Percentiles rank a stretch among this genome's conserved stretches.
These are phyloP conservation scores for Orgyia antiqua DNA, from an alignment of 2,888 invertebrate genomes.

Conservation along the genomic window DNA sequence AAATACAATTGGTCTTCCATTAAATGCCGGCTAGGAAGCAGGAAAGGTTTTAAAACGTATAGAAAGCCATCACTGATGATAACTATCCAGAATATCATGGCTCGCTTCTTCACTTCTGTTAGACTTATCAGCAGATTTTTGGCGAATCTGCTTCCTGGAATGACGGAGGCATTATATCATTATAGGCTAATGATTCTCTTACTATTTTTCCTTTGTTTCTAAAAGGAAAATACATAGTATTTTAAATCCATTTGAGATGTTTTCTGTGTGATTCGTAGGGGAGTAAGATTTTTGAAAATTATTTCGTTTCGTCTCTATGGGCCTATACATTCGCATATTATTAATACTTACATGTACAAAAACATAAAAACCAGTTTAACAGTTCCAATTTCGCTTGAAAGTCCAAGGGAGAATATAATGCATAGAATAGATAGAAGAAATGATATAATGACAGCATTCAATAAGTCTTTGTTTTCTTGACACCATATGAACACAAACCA, in stretches of 20 bases:
- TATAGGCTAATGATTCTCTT: constrained; percentile 28
- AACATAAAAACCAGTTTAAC: constrained; percentile 41
- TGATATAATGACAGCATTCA: constrained; percentile 34
- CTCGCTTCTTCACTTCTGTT: constrained; percentile 40
- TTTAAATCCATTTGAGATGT: too few relatives aligned
- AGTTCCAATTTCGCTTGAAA: constrained; percentile 40
- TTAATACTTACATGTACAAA: constrained; percentile 35
- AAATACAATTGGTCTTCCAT: constrained; percentile 41
- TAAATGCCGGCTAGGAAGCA: constrained; percentile 44
- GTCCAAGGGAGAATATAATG: constrained; percentile 41
- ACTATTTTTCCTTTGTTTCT: constrained; percentile 35
- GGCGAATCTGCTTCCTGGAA: constrained; percentile 33
- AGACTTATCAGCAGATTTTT: constrained; percentile 31
- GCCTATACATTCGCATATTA: too few relatives aligned
- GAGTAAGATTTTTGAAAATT: too few relatives aligned
- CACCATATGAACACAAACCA: constrained; percentile 47
- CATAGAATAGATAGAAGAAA: too few relatives aligned
- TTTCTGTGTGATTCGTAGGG: too few relatives aligned
- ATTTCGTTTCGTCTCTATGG: too few relatives aligned
- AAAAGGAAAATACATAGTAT: constrained; percentile 2
- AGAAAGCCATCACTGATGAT: constrained; percentile 37
- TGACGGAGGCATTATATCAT: constrained; percentile 30
- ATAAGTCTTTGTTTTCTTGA: constrained; percentile 31
- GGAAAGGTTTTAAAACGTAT: constrained; percentile 32
- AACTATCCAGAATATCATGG: constrained; percentile 40